Percentiles rank a stretch among this genome's conserved stretches.
Evolutionary conservation across 2,888 invertebrate species (phyloP).

Genomic region (Andrena minutula): DNA sequence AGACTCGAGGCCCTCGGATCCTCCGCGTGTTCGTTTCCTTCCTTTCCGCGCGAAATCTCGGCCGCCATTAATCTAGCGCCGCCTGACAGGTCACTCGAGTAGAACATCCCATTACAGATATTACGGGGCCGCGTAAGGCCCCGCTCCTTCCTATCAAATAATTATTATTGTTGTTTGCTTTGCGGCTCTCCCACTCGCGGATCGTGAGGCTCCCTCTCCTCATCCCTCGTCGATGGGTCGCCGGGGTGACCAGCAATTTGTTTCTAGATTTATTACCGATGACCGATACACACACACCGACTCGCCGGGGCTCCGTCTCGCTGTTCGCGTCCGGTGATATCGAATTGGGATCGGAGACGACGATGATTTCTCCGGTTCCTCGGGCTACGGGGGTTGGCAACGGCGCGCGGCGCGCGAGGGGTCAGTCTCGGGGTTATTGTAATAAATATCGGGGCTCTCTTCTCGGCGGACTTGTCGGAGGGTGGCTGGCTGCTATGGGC

Average conservation of each 20-base stretch:
- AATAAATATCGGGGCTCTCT: constrained; percentile 56
- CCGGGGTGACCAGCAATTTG: constrained; percentile 81
- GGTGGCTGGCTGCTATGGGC: neutral
- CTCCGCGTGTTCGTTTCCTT: constrained; percentile 55
- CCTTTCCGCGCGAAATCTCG: constrained; percentile 83
- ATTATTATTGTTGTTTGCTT: constrained; percentile 85
- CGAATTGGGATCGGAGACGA: constrained; percentile 76
- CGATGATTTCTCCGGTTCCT: constrained; percentile 29
- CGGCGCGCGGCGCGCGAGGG: constrained; percentile 23
- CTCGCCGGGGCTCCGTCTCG: constrained; percentile 32
- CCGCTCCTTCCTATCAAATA: constrained; percentile 80
- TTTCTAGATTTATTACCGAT: constrained; percentile 84
- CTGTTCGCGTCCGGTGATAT: constrained; percentile 69
- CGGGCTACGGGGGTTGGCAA: constrained; percentile 52
- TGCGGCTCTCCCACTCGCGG: constrained; percentile 64
- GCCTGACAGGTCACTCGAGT: constrained; percentile 84
- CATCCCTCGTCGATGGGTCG: constrained; percentile 60
- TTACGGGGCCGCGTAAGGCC: constrained; percentile 76
- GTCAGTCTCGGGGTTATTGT: constrained; percentile 41
- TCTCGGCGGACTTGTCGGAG: constrained; percentile 11
- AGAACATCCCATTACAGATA: constrained; percentile 84
- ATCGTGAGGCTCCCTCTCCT: constrained; percentile 29
- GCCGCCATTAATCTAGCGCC: constrained; percentile 83
- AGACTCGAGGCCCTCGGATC: constrained; percentile 31
- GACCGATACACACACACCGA: constrained; percentile 78